Evolutionary conservation across 2,888 invertebrate genomes (phyloP).

Genomic region (Sinhomidia bicolor): DNA sequence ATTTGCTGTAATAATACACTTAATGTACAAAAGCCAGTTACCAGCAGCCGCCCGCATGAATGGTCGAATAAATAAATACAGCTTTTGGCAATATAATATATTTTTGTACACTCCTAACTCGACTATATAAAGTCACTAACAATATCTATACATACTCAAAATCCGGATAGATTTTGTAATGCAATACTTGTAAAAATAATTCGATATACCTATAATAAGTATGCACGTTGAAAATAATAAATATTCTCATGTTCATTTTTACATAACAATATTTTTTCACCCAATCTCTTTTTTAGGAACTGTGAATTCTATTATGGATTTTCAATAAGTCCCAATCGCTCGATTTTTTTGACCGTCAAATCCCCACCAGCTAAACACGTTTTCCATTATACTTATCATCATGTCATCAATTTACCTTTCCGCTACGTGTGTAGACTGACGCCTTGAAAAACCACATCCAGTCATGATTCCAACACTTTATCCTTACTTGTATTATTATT

Average conservation of each 20-base stretch:
- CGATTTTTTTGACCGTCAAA: neutral
- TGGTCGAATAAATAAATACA: neutral
- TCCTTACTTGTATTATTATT: neutral
- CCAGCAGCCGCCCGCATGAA: neutral
- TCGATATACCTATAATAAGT: neutral
- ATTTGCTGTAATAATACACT: neutral
- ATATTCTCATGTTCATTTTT: neutral
- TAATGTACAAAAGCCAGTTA: neutral
- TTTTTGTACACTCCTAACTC: neutral
- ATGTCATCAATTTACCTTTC: slow-evolving; percentile 33
- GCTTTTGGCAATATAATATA: neutral
- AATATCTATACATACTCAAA: too few species aligned
- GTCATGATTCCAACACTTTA: slow-evolving; percentile 63
- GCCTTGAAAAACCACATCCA: slow-evolving; percentile 63
- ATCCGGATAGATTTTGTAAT: neutral
- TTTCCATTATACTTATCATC: slow-evolving; percentile 50
- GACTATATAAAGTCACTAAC: slow-evolving; percentile 5
- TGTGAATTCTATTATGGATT: slow-evolving; percentile 22
- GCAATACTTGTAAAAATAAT: neutral
- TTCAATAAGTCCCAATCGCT: slow-evolving; percentile 29
- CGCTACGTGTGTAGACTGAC: slow-evolving; percentile 29
- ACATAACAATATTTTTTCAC: neutral
- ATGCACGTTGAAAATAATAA: neutral
- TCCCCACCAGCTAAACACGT: slow-evolving; percentile 59
- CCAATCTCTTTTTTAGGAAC: slow-evolving; percentile 15